Base-by-base conservation (phyloP, 2,797 vertebrate species). In the Spinus pinus region DNA sequence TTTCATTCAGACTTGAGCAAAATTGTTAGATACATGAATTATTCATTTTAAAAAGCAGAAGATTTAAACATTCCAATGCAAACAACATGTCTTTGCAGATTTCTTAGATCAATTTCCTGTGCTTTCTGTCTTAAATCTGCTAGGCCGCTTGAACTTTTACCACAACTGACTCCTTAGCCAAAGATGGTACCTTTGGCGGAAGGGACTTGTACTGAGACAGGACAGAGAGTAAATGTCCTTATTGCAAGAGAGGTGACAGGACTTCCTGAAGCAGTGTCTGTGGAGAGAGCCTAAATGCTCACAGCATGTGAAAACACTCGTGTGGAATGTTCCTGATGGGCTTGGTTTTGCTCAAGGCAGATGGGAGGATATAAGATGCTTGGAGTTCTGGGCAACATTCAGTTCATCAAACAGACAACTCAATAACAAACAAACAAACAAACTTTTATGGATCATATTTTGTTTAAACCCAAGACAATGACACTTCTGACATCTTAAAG, bases 251-350 rank as follows among this genome's bases (percentile, higher is more conserved):
- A 70, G n/a, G 70, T 50, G 58, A 14, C 14, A 64, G 56, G 23
- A 30, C 21, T 62, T 81, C 47, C 39, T 53, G 71, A 53, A 73
- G 25, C 13, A 23, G 66, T 30, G n/a, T 15, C 35, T 47, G 15
- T 79, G 73, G 25, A 58, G 62, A 3, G 25, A 84, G 56, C n/a
- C 0, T 3, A 51, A 58, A 44, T 33, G 51, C 16, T 58, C 27
- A 17, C 44, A 74, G 35, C 42, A 12, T 1, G 3, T n/a, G 37
- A 30, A 78, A 93, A 64, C 42, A 42, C 41, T 46, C 0, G 0
- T 50, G 33, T 49, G 15, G 16, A 50, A 28, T 16, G 50, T 2
- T 85, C n/a, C 71, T 73, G 41, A 24, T 27, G 19, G 46, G 23
- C 27, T 54, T n/a, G 80, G 33, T 25, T 62, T 77, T 56, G 20